Evolutionary conservation across 2,888 invertebrate genomes (phyloP).

Genomic region (Gibbula magus): DNA sequence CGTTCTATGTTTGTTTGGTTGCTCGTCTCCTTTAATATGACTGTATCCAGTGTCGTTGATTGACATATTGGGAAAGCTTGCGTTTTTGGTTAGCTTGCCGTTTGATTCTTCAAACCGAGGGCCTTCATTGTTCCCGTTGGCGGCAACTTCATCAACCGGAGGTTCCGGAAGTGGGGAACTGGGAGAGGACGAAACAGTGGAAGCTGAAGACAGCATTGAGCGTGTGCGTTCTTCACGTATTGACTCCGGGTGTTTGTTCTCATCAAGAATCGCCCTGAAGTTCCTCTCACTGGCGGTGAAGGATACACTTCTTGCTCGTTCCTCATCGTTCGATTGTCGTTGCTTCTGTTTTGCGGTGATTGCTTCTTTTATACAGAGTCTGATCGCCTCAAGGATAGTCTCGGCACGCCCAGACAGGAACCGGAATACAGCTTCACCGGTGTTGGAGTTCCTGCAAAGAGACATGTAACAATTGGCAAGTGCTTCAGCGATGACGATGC

Average conservation of each 20-base stretch:
- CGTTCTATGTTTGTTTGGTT: slow-evolving; percentile 26
- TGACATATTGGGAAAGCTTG: background rate
- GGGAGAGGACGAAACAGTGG: slow-evolving; percentile 29
- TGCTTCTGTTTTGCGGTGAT: slow-evolving; percentile 36
- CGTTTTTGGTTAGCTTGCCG: background rate
- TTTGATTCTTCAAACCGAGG: background rate
- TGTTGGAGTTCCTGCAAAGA: slow-evolving; percentile 53
- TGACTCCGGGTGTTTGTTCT: background rate
- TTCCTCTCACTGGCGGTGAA: background rate
- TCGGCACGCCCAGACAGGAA: slow-evolving; percentile 46
- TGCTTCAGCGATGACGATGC: background rate
- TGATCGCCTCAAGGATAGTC: slow-evolving; percentile 48
- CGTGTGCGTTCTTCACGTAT: background rate
- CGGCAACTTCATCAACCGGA: background rate
- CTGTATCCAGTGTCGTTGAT: slow-evolving; percentile 43
- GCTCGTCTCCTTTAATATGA: slow-evolving; percentile 37
- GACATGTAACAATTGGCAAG: background rate
- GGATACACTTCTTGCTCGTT: background rate
- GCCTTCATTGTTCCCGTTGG: background rate
- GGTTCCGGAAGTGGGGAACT: background rate
- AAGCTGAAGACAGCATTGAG: slow-evolving; percentile 13
- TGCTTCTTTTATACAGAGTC: slow-evolving; percentile 50
- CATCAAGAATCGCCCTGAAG: slow-evolving; percentile 21
- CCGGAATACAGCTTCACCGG: slow-evolving; percentile 54
- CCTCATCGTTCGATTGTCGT: background rate